These are phyloP conservation scores for Adelognathus sp. DNA, from an alignment of 2,888 invertebrate genomes.

Conservation along the genomic window DNA sequence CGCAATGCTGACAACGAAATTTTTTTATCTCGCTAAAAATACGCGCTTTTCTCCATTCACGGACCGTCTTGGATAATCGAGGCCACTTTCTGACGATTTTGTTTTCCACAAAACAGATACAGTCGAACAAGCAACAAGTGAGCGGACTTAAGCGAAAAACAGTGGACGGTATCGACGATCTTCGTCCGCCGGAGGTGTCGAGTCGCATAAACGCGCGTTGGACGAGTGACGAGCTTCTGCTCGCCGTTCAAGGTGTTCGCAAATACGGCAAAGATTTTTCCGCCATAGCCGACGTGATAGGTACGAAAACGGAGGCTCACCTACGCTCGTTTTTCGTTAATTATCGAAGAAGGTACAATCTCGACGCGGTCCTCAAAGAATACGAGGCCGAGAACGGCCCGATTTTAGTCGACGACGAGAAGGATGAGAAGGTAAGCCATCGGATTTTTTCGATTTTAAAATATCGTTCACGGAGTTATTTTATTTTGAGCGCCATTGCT, in stretches of 20 bases:
- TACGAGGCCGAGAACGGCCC: slow-evolving; percentile 90
- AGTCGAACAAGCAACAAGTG: slow-evolving; percentile 95
- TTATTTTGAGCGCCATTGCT: neutral
- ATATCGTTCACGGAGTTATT: neutral
- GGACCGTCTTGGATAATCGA: slow-evolving; percentile 11
- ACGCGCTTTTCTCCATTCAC: slow-evolving; percentile 40
- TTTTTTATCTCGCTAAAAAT: slow-evolving; percentile 6
- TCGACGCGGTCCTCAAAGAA: slow-evolving; percentile 93
- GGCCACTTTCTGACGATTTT: slow-evolving; percentile 11
- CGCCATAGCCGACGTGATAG: slow-evolving; percentile 96
- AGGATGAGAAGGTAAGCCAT: slow-evolving; percentile 80
- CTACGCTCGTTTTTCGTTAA: slow-evolving; percentile 95
- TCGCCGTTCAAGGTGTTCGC: slow-evolving; percentile 94
- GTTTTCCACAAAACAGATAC: slow-evolving; percentile 86
- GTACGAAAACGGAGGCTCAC: slow-evolving; percentile 97
- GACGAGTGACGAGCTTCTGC: slow-evolving; percentile 95
- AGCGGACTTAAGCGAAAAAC: slow-evolving; percentile 93
- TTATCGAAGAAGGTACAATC: slow-evolving; percentile 93
- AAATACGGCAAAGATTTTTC: slow-evolving; percentile 94
- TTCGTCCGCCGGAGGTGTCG: slow-evolving; percentile 85
- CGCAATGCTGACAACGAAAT: neutral
- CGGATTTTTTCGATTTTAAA: too few relatives aligned
- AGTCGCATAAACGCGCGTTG: slow-evolving; percentile 92
- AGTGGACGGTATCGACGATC: slow-evolving; percentile 85
- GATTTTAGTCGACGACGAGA: slow-evolving; percentile 80